Conservation (phyloP, 2,113 vertebrate genomes). For the Tragelaphus imberbis region DNA sequence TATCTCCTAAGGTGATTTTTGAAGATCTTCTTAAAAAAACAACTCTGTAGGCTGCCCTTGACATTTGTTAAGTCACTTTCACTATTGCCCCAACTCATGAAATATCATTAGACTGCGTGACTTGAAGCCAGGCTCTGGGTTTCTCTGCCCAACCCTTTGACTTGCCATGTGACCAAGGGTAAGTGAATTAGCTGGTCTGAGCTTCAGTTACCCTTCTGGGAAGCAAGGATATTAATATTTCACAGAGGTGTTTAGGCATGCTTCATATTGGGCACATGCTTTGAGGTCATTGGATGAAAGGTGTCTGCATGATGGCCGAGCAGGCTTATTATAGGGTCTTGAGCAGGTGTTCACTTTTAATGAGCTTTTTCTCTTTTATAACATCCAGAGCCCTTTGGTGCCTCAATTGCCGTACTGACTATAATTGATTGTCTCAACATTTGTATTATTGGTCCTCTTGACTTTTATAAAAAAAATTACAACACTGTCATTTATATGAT, state of each 20-base stretch:
- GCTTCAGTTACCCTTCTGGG: conserved; percentile 66
- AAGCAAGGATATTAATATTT: conserved; percentile 66
- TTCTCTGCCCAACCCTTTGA: conserved; percentile 30
- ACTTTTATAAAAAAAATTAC: background rate
- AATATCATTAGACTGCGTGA: conserved; percentile 15
- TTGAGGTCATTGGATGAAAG: conserved; percentile 64
- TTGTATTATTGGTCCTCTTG: conserved; percentile 30
- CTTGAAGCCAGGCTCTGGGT: conserved; percentile 15
- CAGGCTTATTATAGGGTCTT: conserved; percentile 48
- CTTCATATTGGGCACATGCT: conserved; percentile 54
- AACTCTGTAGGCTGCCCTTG: background rate
- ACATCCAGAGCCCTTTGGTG: conserved; percentile 14
- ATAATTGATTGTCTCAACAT: conserved; percentile 39
- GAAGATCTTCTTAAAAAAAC: background rate
- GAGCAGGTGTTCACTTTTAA: conserved; percentile 61
- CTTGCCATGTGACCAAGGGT: conserved; percentile 54
- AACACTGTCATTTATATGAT: conserved; percentile 35
- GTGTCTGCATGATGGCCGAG: conserved; percentile 53
- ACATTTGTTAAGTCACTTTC: conserved; percentile 45
- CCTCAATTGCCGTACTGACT: background rate
- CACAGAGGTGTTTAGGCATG: conserved; percentile 62
- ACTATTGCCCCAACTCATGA: conserved; percentile 3
- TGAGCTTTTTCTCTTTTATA: conserved; percentile 47
- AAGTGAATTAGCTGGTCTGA: conserved; percentile 61
- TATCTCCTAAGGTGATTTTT: background rate